Conservation (phyloP, 2,797 vertebrate genomes). For the Apogon talboti region DNA sequence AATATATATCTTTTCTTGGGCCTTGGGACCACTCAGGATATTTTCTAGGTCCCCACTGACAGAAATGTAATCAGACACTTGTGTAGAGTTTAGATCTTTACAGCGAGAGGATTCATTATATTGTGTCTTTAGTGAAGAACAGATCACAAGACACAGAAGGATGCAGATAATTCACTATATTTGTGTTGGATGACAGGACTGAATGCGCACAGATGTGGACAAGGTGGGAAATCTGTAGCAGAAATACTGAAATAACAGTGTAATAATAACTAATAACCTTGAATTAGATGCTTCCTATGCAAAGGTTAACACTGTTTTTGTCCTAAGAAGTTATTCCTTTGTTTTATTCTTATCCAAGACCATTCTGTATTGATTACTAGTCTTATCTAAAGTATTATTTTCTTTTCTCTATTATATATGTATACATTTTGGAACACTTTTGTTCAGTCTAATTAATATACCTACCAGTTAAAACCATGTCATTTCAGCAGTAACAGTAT, state of each 20-base stretch:
- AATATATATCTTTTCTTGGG: slow-evolving; percentile 46
- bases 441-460: too few species aligned
- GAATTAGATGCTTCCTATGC: too few species aligned
- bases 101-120: slow-evolving; percentile 51
- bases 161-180: slow-evolving; percentile 43
- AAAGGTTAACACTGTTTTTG: too few species aligned
- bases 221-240: slow-evolving; percentile 9
- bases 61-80: slow-evolving; percentile 73
- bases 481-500: too few species aligned
- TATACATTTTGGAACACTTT: too few species aligned
- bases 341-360: too few species aligned
- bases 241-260: slow-evolving; percentile 8
- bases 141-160: slow-evolving; percentile 27
- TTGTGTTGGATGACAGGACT: slow-evolving; percentile 1
- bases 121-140: slow-evolving; percentile 17
- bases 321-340: too few species aligned
- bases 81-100: slow-evolving; percentile 69
- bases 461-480: too few species aligned
- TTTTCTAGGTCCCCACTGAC: slow-evolving; percentile 57
- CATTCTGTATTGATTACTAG: too few species aligned
- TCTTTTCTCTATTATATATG: too few species aligned
- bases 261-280: not conserved
- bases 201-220: slow-evolving; percentile 1
- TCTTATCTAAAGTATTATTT: too few species aligned
- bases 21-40: slow-evolving; percentile 43